Percentiles rank a stretch among this genome's conserved stretches.
Evolutionary conservation across 2,888 invertebrate species (phyloP).

Genomic region (Trissolcus japonicus): DNA sequence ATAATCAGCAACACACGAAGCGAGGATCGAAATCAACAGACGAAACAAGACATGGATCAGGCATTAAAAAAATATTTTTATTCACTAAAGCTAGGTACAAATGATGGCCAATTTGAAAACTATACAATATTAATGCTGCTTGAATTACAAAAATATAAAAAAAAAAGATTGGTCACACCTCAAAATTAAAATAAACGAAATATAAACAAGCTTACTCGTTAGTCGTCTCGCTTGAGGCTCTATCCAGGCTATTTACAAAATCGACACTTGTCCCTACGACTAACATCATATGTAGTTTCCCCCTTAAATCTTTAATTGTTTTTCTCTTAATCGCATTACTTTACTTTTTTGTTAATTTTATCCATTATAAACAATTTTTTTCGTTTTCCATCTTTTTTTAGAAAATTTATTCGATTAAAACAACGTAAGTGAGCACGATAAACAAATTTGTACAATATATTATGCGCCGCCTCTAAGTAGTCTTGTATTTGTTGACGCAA

Average conservation of each 20-base stretch:
- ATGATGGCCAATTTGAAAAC: slow-evolving; percentile 19
- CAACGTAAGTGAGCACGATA: slow-evolving; percentile 73
- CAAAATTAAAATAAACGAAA: slow-evolving; percentile 1
- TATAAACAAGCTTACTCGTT: slow-evolving; percentile 16
- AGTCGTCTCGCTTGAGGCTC: slow-evolving; percentile 50
- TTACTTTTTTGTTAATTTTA: slow-evolving; percentile 40
- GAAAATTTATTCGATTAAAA: slow-evolving; percentile 75
- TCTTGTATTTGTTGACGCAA: slow-evolving; percentile 64
- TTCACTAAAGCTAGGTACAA: slow-evolving; percentile 40
- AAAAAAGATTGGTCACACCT: slow-evolving; percentile 1
- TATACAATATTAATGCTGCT: slow-evolving; percentile 24
- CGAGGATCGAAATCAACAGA: slow-evolving; percentile 6
- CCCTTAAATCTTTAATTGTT: slow-evolving; percentile 22
- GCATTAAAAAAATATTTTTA: slow-evolving; percentile 49
- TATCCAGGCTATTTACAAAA: slow-evolving; percentile 51
- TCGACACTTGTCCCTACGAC: slow-evolving; percentile 39
- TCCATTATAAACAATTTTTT: slow-evolving; percentile 71
- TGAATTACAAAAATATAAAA: slow-evolving; percentile 15
- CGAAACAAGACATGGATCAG: slow-evolving; percentile 18
- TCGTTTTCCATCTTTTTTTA: slow-evolving; percentile 57
- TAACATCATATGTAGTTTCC: slow-evolving; percentile 52
- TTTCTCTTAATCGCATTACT: slow-evolving; percentile 29
- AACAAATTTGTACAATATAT: slow-evolving; percentile 75
- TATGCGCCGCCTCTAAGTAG: slow-evolving; percentile 70
- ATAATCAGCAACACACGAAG: too few relatives aligned